Evolutionary conservation across 2,113 vertebrate genomes (phyloP).

Genomic region (Ammodytes dubius): DNA sequence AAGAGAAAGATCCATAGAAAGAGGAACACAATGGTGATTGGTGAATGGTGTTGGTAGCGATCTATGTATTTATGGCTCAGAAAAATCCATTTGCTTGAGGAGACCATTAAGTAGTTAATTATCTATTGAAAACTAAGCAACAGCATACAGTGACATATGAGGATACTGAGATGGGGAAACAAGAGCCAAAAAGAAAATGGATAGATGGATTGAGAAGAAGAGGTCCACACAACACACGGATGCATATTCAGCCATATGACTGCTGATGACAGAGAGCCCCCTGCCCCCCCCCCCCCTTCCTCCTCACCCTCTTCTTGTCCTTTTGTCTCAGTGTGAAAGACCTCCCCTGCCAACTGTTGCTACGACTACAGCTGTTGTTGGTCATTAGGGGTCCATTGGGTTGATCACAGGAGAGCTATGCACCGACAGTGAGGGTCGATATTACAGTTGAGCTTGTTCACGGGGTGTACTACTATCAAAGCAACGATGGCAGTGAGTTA

Average conservation of each 20-base stretch:
- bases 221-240: slow-evolving; percentile 27
- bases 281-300: slow-evolving; percentile 29
- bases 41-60: slow-evolving; percentile 29
- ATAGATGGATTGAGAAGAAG: slow-evolving; percentile 29
- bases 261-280: slow-evolving; percentile 39
- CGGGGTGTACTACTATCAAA: slow-evolving; percentile 15
- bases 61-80: slow-evolving; percentile 50
- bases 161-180: slow-evolving; percentile 10
- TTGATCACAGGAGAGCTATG: slow-evolving; percentile 40
- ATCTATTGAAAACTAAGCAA: slow-evolving; percentile 47
- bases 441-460: slow-evolving; percentile 18
- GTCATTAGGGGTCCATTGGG: slow-evolving; percentile 59
- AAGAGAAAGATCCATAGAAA: slow-evolving; percentile 6
- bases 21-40: slow-evolving; percentile 34
- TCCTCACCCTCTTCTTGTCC: slow-evolving; percentile 32
- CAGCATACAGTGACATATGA: slow-evolving; percentile 26
- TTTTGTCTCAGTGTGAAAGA: slow-evolving; percentile 56
- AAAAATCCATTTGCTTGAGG: slow-evolving; percentile 48
- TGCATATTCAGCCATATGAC: slow-evolving; percentile 37
- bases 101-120: slow-evolving; percentile 54
- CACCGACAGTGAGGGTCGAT: slow-evolving; percentile 1
- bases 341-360: slow-evolving; percentile 65
- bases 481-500: neutral
- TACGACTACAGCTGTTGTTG: slow-evolving; percentile 68
- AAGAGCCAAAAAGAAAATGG: slow-evolving; percentile 22